Evolutionary conservation across 2,888 invertebrate species (phyloP), one percentile per base, ranked within the genome.

Genomic region (Epirrita christyi): DNA sequence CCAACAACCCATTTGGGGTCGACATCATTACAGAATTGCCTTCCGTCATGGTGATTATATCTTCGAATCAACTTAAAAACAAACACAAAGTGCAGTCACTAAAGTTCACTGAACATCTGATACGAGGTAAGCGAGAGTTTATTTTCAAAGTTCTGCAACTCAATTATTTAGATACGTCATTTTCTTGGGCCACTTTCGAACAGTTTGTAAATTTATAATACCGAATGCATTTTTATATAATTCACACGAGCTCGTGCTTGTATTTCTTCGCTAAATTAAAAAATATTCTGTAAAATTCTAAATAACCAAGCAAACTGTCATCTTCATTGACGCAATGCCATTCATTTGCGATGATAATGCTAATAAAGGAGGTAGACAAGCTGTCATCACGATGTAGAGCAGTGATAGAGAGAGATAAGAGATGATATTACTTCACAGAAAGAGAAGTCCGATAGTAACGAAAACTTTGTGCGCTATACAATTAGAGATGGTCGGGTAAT

Each of bases 41-140:
- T 60, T 91, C 91, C 77, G 82, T 85, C 89, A 90, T 91, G 67
- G 71, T 79, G 46, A 36, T 53, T 54, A 41, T 43, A 66, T 43
- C 63, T 46, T 52, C 7, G 55, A 49, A 66, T 53, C 10, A 66
- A 69, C 64, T 71, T 66, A 58, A 41, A 68, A 67, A 65, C 67
- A 65, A 64, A 70, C 65, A 51, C 53, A 52, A 58, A 70, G 66
- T 71, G 21, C 21, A 74, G 73, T 76, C 78, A 75, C 73, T 21
- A 74, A 70, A 67, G 63, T 67, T 66, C 66, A 38, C 13, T 59
- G 68, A 80, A 76, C 81, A 83, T 81, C 72, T 83, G 81, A 75
- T 76, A n/a, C 65, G 48, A 37, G 51, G 50, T 62, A 46, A 63
- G 58, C 58, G 13, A 38, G 21, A 58, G 50, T 57, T 60, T 67